phyloP scores from a whole-genome alignment of 2,797 vertebrate genomes.

The Acrossocheilus fasciatus region DNA sequence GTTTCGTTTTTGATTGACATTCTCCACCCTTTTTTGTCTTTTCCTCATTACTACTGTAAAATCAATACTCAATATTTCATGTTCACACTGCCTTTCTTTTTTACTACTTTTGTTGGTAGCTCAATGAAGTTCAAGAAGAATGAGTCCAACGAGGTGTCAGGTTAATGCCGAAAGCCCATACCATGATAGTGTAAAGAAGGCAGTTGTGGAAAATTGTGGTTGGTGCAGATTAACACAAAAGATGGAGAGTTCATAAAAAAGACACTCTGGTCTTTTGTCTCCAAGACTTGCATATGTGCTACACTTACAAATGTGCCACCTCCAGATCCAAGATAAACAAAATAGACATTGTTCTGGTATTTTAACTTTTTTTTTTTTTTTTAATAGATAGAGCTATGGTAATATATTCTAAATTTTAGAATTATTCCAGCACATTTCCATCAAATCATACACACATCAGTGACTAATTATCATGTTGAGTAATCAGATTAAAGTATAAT shows the following conservation, averaged over 20 bases:
- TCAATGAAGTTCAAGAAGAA: not conserved
- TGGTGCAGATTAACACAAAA: conserved; percentile 36
- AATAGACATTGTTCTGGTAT: not conserved
- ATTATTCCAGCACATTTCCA: not conserved
- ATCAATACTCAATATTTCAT: not conserved
- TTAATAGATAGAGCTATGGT: not conserved
- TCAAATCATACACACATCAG: not conserved
- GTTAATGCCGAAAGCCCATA: conserved; percentile 37
- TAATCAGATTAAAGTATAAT: conserved; percentile 33
- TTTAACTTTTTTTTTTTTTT: not conserved
- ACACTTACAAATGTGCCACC: not conserved
- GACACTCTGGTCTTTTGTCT: conserved; percentile 13
- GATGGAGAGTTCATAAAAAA: not conserved
- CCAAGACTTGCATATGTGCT: not conserved
- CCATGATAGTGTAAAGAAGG: conserved; percentile 17
- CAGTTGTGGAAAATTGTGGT: conserved; percentile 20
- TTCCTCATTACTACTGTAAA: conserved; percentile 13
- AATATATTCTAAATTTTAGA: not conserved
- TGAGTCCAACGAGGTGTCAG: conserved; percentile 38
- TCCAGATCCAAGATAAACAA: not conserved
- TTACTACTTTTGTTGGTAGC: not conserved
- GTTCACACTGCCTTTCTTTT: not conserved
- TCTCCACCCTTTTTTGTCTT: conserved; percentile 22
- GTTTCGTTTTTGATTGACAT: not conserved
- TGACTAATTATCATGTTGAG: conserved; percentile 13